phyloP scores from a whole-genome alignment of 2,888 invertebrate genomes.

The Zygaena filipendulae region DNA sequence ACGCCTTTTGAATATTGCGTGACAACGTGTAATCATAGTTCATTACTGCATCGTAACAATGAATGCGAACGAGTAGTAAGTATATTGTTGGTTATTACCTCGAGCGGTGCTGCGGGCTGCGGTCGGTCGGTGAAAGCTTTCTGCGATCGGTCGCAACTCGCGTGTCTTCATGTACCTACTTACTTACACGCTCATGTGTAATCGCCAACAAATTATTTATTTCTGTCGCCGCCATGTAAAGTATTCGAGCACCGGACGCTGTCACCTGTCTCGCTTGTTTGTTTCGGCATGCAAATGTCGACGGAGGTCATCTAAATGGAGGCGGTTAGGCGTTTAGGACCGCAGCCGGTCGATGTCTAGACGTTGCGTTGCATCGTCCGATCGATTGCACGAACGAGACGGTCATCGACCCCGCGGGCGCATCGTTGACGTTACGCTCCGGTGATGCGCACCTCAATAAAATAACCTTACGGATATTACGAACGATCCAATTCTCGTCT shows the following conservation, averaged over 20 bases:
- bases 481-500: slow-evolving; percentile 31
- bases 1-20: slow-evolving; percentile 37
- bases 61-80: slow-evolving; percentile 28
- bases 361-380: slow-evolving; percentile 62
- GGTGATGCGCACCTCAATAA: slow-evolving; percentile 60
- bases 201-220: slow-evolving; percentile 55
- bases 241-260: slow-evolving; percentile 41
- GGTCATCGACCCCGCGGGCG: slow-evolving; percentile 64
- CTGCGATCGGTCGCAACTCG: slow-evolving; percentile 26
- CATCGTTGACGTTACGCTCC: slow-evolving; percentile 67
- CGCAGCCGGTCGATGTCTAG: slow-evolving; percentile 61
- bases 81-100: slow-evolving; percentile 28
- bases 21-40: slow-evolving; percentile 27
- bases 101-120: slow-evolving; percentile 32
- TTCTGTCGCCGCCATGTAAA: slow-evolving; percentile 40
- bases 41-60: slow-evolving; percentile 29
- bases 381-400: slow-evolving; percentile 64
- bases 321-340: slow-evolving; percentile 53
- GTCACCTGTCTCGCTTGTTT: slow-evolving; percentile 59
- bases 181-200: no score
- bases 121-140: slow-evolving; percentile 55
- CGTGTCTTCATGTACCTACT: slow-evolving; percentile 27
- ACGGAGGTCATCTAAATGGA: slow-evolving; percentile 66
- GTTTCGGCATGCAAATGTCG: slow-evolving; percentile 64
- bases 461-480: slow-evolving; percentile 47